A percentile compares a stretch with the other conserved stretches of the same genome.
phyloP scores from a whole-genome alignment of 2,797 vertebrate species.

The Sebastes matsubarae region DNA sequence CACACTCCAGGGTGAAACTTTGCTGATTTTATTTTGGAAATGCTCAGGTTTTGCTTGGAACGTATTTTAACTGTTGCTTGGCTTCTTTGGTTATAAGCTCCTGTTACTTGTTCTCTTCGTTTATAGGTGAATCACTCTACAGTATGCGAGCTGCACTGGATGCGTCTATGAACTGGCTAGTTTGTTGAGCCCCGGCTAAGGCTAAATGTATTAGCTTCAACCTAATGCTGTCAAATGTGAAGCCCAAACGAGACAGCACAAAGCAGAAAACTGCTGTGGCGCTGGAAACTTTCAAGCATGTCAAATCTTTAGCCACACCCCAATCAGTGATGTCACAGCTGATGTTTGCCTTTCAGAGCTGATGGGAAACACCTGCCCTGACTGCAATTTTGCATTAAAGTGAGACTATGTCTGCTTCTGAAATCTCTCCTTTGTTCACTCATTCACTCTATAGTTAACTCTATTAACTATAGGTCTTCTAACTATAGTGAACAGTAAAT shows the following conservation, averaged over 20 bases:
- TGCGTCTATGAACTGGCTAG: neutral
- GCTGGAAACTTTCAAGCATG: neutral
- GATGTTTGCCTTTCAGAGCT: conserved; percentile 6
- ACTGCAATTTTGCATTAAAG: neutral
- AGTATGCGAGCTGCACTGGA: conserved; percentile 33
- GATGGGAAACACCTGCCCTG: conserved; percentile 19
- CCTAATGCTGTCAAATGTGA: neutral
- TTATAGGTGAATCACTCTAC: neutral
- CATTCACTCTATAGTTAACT: no score
- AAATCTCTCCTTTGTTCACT: no score
- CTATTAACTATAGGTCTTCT: no score
- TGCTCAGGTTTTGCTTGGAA: conserved; percentile 43
- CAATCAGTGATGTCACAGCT: conserved; percentile 17
- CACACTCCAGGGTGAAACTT: conserved; percentile 48
- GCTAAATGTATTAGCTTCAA: neutral
- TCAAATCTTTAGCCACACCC: neutral
- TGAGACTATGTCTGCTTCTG: no score
- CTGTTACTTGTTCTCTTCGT: conserved; percentile 7
- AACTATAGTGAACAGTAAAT: no score
- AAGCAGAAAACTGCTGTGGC: neutral
- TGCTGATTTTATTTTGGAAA: conserved; percentile 53
- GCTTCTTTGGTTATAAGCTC: conserved; percentile 1
- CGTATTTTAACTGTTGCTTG: conserved; percentile 7
- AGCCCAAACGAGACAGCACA: neutral
- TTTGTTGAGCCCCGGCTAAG: neutral